A percentile compares a stretch with the other conserved stretches of the same genome.
Evolutionary conservation across 2,113 vertebrate genomes (phyloP).

Genomic region (Fukomys damarensis): DNA sequence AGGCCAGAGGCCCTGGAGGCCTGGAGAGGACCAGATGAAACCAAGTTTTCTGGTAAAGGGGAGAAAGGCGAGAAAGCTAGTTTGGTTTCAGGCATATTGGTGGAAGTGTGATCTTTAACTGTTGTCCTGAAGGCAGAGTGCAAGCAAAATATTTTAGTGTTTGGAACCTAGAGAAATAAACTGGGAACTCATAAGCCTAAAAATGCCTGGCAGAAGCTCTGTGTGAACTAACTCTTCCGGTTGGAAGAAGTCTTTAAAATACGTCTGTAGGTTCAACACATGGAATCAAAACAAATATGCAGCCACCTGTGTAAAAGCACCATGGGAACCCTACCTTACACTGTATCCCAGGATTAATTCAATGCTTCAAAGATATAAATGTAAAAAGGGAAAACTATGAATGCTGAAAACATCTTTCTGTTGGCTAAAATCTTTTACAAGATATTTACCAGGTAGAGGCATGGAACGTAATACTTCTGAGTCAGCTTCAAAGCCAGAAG

Average conservation of each 20-base stretch:
- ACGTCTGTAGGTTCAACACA: conserved; percentile 37
- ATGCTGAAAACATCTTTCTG: conserved; percentile 15
- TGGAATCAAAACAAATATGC: neutral
- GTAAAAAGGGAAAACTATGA: neutral
- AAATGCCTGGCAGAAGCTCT: neutral
- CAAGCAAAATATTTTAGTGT: neutral
- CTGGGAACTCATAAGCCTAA: neutral
- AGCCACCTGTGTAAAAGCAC: neutral
- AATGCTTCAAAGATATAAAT: neutral
- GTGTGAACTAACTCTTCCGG: neutral
- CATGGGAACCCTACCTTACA: neutral
- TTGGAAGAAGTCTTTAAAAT: conserved; percentile 77
- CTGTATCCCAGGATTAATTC: neutral
- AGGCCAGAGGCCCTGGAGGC: too few species aligned
- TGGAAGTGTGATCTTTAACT: neutral
- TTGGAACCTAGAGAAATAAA: neutral
- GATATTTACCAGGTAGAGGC: conserved; percentile 5
- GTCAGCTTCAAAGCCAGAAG: conserved; percentile 55
- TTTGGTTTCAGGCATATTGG: neutral
- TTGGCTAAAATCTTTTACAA: neutral
- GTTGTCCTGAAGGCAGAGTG: neutral
- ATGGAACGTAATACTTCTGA: conserved; percentile 9
- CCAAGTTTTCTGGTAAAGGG: neutral
- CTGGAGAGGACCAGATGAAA: neutral
- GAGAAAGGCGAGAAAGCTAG: neutral